Evolutionary conservation across 2,888 invertebrate species (phyloP).

Genomic region (Plusia festucae): DNA sequence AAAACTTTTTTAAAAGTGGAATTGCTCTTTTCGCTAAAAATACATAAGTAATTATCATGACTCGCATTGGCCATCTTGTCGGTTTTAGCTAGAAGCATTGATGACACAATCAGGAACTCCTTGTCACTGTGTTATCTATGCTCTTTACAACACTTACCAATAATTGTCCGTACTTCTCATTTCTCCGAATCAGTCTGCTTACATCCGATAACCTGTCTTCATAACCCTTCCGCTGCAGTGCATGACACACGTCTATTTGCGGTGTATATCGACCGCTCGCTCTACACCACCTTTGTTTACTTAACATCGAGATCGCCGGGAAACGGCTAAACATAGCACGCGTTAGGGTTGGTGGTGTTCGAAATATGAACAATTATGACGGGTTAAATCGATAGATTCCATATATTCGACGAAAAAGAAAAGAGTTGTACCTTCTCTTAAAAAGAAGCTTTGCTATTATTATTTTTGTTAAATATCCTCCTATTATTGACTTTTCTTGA

Average conservation of each 20-base stretch:
- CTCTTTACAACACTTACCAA: background rate
- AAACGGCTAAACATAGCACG: constrained; percentile 77
- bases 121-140: background rate
- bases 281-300: constrained; percentile 79
- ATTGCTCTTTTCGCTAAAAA: background rate
- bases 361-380: constrained; percentile 45
- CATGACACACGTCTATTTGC: constrained; percentile 76
- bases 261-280: constrained; percentile 84
- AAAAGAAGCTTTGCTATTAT: too few species aligned
- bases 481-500: too few species aligned
- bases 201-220: constrained; percentile 7
- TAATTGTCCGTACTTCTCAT: background rate
- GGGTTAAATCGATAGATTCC: constrained; percentile 33
- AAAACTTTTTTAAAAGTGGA: too few species aligned
- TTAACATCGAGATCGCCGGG: constrained; percentile 70
- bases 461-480: too few species aligned
- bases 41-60: background rate
- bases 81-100: background rate
- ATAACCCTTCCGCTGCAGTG: constrained; percentile 59
- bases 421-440: background rate
- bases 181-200: constrained; percentile 13
- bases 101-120: background rate
- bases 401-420: background rate
- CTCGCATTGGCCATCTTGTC: background rate
- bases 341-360: constrained; percentile 50